Base-by-base conservation (phyloP, 2,797 vertebrate genomes). In the Leptodactylus fallax region DNA sequence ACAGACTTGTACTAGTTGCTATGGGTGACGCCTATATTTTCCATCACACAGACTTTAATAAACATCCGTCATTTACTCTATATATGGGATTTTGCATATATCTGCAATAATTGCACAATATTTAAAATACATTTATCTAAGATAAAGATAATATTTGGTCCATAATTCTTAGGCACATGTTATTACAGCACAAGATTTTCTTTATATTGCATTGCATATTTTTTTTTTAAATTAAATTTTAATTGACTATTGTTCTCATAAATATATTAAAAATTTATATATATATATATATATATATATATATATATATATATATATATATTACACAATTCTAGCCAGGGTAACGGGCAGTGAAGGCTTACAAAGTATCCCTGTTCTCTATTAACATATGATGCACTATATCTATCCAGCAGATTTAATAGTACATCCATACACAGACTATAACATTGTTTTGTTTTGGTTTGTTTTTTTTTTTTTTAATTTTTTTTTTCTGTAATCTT, bases 401-500 rank as follows among this genome's bases (percentile, higher is more conserved):
- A 87, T 87, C 86, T 53, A 74, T 65, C 79, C 86, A 87, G 86
- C 79, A 81, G 86, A 82, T 79, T 81, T 56, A 27, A 53, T 53
- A 77, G 21, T 55, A 56, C 84, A 79, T 56, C 60, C 2, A 17
- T 16, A 36, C 5, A 65, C 36, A 27, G 9, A 65, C 47, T 27
- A 6, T 45, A 51, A 77, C 17, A 47, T 36, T 72, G 36, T 49
- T 19, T n/a, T n/a, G n/a, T n/a, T n/a, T n/a, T n/a, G n/a, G n/a
- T n/a, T n/a, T n/a, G n/a, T n/a, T n/a, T n/a, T n/a, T n/a, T n/a
- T n/a, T 74, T 74, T 74, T 19, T 72, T 6, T 74, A 17, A 74
- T 3, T 49, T 11, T 19, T 49, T 6, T 51, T 9, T 72, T 53
- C 12, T 7, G 36, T 45, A 17, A 45, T 47, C 36, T 27, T 79